These are phyloP conservation scores for Chymomyza amoena DNA, from an alignment of 2,888 invertebrate species.

Conservation along the genomic window DNA sequence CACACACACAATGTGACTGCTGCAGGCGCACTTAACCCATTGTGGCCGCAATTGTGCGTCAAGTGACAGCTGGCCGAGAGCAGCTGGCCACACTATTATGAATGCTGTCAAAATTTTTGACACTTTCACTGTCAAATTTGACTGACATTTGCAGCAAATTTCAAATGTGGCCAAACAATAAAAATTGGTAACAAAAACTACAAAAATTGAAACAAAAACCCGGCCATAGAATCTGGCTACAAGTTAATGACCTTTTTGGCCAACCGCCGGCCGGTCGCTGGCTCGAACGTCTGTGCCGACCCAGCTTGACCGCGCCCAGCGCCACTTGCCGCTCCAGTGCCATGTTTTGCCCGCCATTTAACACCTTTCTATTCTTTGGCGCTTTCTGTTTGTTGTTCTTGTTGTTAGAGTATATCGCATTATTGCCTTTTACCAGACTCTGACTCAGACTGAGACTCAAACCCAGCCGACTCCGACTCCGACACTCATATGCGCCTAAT, in stretches of 20 bases:
- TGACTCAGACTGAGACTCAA: background rate
- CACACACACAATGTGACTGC: background rate
- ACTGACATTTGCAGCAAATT: conserved; percentile 26
- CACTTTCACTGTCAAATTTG: conserved; percentile 54
- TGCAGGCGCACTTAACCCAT: conserved; percentile 40
- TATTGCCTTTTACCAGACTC: conserved; percentile 48
- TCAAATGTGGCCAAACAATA: background rate
- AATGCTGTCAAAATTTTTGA: conserved; percentile 38
- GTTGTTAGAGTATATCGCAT: background rate
- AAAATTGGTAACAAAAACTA: background rate
- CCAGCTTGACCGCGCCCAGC: background rate
- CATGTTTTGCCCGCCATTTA: conserved; percentile 52
- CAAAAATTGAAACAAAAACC: background rate
- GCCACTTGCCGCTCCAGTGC: conserved; percentile 5
- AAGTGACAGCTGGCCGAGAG: conserved; percentile 13
- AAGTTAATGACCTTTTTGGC: conserved; percentile 62
- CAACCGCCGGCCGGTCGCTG: background rate
- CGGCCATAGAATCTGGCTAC: conserved; percentile 27
- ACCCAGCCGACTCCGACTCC: background rate
- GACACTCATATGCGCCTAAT: conserved; percentile 21
- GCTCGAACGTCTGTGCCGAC: background rate
- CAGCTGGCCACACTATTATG: conserved; percentile 26
- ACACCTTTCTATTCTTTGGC: conserved; percentile 66
- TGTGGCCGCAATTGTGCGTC: conserved; percentile 27
- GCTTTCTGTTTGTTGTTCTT: conserved; percentile 17